Evolutionary conservation across 2,888 invertebrate species (phyloP).

Genomic region (Nymphalis urticae): DNA sequence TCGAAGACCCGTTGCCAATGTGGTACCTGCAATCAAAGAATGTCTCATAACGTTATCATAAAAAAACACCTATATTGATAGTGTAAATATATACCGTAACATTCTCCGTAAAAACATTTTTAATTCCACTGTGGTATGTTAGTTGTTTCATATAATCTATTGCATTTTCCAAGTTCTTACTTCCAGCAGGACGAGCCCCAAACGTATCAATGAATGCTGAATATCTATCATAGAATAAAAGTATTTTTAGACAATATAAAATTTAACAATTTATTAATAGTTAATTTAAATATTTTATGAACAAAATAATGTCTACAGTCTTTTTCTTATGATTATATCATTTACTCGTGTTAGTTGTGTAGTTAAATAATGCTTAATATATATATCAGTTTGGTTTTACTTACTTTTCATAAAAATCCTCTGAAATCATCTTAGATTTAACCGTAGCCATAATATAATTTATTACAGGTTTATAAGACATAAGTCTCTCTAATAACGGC

Average conservation of each 20-base stretch:
- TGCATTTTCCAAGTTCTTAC: conserved; percentile 82
- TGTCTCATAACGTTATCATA: neutral
- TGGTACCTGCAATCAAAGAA: conserved; percentile 57
- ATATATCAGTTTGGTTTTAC: neutral
- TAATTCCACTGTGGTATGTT: conserved; percentile 57
- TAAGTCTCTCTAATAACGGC: neutral
- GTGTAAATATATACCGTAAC: conserved; percentile 62
- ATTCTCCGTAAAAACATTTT: conserved; percentile 86
- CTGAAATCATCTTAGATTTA: conserved; percentile 4
- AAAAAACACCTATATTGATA: neutral
- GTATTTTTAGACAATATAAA: too few species aligned
- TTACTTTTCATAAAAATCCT: conserved; percentile 6
- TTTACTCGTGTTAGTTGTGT: too few species aligned
- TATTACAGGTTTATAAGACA: neutral
- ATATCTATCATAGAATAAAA: conserved; percentile 52
- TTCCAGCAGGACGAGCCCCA: conserved; percentile 84
- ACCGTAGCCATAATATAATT: conserved; percentile 8
- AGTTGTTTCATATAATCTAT: conserved; percentile 84
- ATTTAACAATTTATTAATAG: too few species aligned
- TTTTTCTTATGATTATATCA: too few species aligned
- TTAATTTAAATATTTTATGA: too few species aligned
- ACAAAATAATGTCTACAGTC: too few species aligned
- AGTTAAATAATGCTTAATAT: too few species aligned
- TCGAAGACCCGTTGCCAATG: conserved; percentile 84
- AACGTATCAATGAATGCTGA: conserved; percentile 78